Base-by-base conservation (phyloP, 2,797 vertebrate species). In the Halcyon chelicuti region DNA sequence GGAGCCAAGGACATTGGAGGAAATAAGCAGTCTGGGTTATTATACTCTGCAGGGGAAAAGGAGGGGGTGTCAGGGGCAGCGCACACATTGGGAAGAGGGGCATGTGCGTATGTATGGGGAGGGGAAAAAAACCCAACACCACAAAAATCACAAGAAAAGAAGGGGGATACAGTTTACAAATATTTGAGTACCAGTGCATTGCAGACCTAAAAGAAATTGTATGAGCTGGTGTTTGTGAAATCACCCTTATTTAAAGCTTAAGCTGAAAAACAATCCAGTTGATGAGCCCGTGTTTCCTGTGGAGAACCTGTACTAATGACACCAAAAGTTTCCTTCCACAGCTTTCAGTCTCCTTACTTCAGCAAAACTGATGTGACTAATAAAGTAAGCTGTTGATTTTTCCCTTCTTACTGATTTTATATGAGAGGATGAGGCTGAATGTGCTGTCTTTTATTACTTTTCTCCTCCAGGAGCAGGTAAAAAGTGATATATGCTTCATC, bases 341-440 rank as follows among this genome's bases (percentile, higher is more conserved):
- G 47, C 28, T 77, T 86, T 86, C 65, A 71, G 72, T 82, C 44
- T 86, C 70, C 51, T 94, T 76, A 77, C 46, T 91, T 88, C 78
- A 94, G 87, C 82, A 93, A 91, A 96, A 78, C 52, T 81, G 55
- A 65, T 81, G 58, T n/a, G 35, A 82, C 20, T 87, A 86, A 94
- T 96, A 80, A 88, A 85, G 25, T 39, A 72, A 67, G 40, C 51
- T 95, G 65, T 66, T 94, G 58, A n/a, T 67, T 86, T 80, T 88
- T 82, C n/a, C 13, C 14, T 55, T 75, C 79, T 81, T 67, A 31
- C 26, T 60, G 55, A 44, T 71, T 93, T 96, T 88, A 44, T 80
- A 37, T 82, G 39, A 92, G 40, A 76, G 22, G 31, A 87, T 29
- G 39, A 86, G 47, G 65, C 63, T 52, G 70, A 71, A 74, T 74